A percentile compares a stretch with the other conserved stretches of the same genome.
phyloP scores from a whole-genome alignment of 2,797 vertebrate genomes.

The Clarias pachynema region DNA sequence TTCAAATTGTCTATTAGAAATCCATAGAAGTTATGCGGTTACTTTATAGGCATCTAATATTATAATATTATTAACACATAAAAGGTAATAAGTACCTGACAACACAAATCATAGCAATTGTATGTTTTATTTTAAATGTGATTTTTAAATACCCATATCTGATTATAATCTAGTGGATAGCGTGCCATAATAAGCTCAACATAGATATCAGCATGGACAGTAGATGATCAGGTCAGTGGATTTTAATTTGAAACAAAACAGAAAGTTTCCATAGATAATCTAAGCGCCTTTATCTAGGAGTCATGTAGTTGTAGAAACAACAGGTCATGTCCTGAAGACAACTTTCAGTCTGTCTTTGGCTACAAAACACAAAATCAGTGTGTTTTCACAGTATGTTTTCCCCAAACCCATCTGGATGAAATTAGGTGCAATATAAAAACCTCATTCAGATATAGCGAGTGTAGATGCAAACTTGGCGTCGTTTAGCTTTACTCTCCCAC shows the following conservation, averaged over 20 bases:
- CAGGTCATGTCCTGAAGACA: slow-evolving; percentile 67
- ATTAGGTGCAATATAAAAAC: slow-evolving; percentile 86
- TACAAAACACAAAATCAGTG: slow-evolving; percentile 74
- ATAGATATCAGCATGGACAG: neutral
- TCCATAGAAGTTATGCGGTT: neutral
- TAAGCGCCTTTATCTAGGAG: slow-evolving; percentile 17
- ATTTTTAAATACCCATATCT: neutral
- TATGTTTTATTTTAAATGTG: neutral
- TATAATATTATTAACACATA: neutral
- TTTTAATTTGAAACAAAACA: slow-evolving; percentile 46
- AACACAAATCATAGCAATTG: neutral
- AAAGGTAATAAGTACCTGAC: neutral
- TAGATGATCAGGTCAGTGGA: slow-evolving; percentile 26
- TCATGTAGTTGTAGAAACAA: slow-evolving; percentile 40
- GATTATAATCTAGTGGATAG: neutral
- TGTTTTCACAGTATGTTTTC: slow-evolving; percentile 67
- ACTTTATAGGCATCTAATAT: neutral
- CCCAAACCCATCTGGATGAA: slow-evolving; percentile 81
- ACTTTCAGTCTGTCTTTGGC: slow-evolving; percentile 65
- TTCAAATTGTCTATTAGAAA: neutral
- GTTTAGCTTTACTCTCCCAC: slow-evolving; percentile 66
- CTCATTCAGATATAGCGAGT: slow-evolving; percentile 82
- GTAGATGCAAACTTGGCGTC: slow-evolving; percentile 82
- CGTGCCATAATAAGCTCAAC: neutral
- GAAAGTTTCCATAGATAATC: slow-evolving; percentile 56